Conservation (phyloP, 2,113 vertebrate genomes). For the Microtus pennsylvanicus region DNA sequence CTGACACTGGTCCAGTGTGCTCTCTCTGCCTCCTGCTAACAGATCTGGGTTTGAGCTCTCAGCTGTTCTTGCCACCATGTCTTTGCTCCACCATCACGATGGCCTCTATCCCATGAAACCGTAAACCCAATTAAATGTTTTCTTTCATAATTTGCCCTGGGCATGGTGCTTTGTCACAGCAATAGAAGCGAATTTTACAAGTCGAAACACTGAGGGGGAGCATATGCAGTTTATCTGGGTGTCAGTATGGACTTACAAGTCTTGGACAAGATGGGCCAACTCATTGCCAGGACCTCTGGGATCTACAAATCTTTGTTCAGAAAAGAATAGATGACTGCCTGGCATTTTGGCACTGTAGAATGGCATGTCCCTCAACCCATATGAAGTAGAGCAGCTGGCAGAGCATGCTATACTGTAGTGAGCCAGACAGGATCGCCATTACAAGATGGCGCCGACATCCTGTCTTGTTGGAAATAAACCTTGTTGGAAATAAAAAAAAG, state of each 20-base stretch:
- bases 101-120: not conserved
- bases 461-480: too few relatives aligned
- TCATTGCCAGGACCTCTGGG: not conserved
- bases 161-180: not conserved
- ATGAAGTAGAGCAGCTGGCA: not conserved
- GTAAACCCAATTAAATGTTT: not conserved
- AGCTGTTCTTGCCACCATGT: not conserved
- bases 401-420: not conserved
- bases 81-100: not conserved
- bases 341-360: not conserved
- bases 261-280: not conserved
- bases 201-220: not conserved
- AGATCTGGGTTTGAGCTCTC: not conserved
- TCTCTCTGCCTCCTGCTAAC: not conserved
- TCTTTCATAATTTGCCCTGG: not conserved
- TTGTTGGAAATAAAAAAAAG: too few relatives aligned
- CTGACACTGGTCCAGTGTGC: not conserved
- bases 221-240: not conserved
- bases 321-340: not conserved
- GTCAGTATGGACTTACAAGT: conserved; percentile 39
- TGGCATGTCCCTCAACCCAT: not conserved
- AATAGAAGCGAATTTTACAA: not conserved
- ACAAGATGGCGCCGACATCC: too few relatives aligned
- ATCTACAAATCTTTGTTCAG: not conserved
- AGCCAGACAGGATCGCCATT: too few relatives aligned